These are phyloP conservation scores for Scaptodrosophila lebanonensis DNA, from an alignment of 1,140 invertebrate species.

Conservation along the genomic window DNA sequence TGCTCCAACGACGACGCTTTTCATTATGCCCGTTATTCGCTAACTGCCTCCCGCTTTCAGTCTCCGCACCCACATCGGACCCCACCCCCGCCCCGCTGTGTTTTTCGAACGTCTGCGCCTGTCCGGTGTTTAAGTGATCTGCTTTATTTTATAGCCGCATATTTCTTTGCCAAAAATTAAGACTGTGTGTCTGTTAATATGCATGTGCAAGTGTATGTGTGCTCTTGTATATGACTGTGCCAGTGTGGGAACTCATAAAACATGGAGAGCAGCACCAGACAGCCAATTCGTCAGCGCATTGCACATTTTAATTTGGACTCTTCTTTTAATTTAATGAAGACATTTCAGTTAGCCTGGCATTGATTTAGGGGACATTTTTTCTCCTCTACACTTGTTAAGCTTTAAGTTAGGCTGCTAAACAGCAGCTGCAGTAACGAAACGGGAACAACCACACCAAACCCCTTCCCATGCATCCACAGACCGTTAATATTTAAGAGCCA, in stretches of 20 bases:
- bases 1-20: background rate
- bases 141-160: slow-evolving; percentile 35
- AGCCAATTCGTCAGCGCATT: slow-evolving; percentile 40
- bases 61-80: too few species aligned
- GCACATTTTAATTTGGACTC: slow-evolving; percentile 57
- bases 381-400: slow-evolving; percentile 2
- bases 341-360: slow-evolving; percentile 45
- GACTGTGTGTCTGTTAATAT: too few species aligned
- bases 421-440: background rate
- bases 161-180: slow-evolving; percentile 24
- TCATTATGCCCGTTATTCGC: background rate
- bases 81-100: too few species aligned
- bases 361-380: slow-evolving; percentile 41
- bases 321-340: slow-evolving; percentile 65
- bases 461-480: slow-evolving; percentile 30
- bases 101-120: too few species aligned
- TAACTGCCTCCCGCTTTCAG: background rate
- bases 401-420: slow-evolving; percentile 20
- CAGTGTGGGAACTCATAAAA: too few species aligned
- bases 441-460: slow-evolving; percentile 21
- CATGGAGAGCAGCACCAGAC: slow-evolving; percentile 24
- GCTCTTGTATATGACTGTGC: too few species aligned
- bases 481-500: slow-evolving; percentile 42
- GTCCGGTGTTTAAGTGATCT: too few species aligned
- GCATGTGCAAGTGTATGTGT: too few species aligned